A percentile compares a stretch with the other conserved stretches of the same genome.
Conservation (phyloP, 2,113 vertebrate species). For the Opisthocomus hoazin region DNA sequence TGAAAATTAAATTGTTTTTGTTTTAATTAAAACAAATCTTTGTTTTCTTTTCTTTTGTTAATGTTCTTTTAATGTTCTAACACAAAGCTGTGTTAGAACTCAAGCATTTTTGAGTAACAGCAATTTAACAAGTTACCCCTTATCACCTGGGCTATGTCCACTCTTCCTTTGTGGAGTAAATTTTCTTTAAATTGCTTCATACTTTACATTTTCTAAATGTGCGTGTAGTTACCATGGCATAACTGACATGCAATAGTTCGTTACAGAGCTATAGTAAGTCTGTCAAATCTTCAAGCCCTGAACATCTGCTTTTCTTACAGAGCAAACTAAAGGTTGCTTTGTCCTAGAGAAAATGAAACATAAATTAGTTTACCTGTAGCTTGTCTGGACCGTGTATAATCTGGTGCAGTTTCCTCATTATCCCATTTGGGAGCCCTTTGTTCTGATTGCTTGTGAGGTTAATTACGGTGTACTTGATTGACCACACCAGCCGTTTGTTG, state of each 20-base stretch:
- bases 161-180: not conserved
- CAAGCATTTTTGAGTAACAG: not conserved
- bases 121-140: not conserved
- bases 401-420: not conserved
- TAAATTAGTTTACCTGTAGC: not conserved
- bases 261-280: not conserved
- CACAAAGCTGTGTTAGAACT: not conserved
- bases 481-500: not conserved
- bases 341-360: not conserved
- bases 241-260: not conserved
- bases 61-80: too few relatives aligned
- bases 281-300: not conserved
- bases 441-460: not conserved
- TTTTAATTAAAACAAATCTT: too few relatives aligned
- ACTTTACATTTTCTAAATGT: accelerated
- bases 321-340: not conserved
- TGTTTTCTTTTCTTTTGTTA: too few relatives aligned
- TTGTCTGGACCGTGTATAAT: not conserved
- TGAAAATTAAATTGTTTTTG: too few relatives aligned
- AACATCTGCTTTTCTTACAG: not conserved
- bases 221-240: not conserved
- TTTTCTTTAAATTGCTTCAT: not conserved
- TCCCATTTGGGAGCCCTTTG: not conserved
- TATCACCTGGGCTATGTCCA: not conserved
- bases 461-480: not conserved